These are phyloP conservation scores for Felis catus DNA, from an alignment of 2,113 vertebrate species.

Conservation along the genomic window F.catus_Fca126_mat1.0 CM031416.1:87732501-87733000, in stretches of 20 bases:
- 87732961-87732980: constrained; percentile 78
- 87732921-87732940: constrained; percentile 78
- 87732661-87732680: background rate
- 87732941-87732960: constrained; percentile 78
- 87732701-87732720: background rate
- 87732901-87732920: constrained; percentile 64
- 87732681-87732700: background rate
- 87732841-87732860: constrained; percentile 67
- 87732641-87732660: background rate
- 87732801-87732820: background rate
- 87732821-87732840: background rate
- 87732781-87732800: background rate
- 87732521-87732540: background rate
- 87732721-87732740: background rate
- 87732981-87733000: constrained; percentile 69
- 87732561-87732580: background rate
- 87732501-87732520: background rate
- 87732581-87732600: background rate
- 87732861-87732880: constrained; percentile 74
- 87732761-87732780: background rate
- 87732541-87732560: background rate
- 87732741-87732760: background rate
- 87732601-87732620: background rate
- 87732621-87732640: background rate
- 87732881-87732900: constrained; percentile 81